phyloP scores from a whole-genome alignment of 2,797 vertebrate genomes.

The Hippocampus kuda region DNA sequence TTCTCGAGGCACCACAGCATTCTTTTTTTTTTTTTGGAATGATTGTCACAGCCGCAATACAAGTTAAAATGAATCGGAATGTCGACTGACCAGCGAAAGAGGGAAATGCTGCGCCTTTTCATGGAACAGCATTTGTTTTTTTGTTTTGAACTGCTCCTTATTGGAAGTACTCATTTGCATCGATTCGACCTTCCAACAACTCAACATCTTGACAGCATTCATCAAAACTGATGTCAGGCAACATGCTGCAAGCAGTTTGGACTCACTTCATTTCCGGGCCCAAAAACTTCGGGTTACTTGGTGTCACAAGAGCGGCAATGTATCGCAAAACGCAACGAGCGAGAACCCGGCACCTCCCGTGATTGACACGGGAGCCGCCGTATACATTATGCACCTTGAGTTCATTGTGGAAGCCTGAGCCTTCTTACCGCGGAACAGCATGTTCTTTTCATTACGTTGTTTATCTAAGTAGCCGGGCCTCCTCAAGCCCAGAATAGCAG shows the following conservation, averaged over 20 bases:
- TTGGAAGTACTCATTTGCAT: neutral
- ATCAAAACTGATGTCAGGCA: neutral
- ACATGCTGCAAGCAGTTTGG: neutral
- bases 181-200: neutral
- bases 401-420: constrained; percentile 42
- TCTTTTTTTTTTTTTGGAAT: neutral
- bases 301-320: neutral
- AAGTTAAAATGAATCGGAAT: neutral
- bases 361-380: constrained; percentile 12
- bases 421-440: constrained; percentile 53
- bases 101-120: neutral
- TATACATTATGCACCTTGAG: constrained; percentile 33
- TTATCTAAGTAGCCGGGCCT: constrained; percentile 61
- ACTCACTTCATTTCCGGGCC: neutral
- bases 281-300: neutral
- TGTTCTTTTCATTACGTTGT: constrained; percentile 67
- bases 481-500: constrained; percentile 62
- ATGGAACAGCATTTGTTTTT: neutral
- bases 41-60: neutral
- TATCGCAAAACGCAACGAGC: neutral
- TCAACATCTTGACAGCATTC: neutral
- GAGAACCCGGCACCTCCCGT: constrained; percentile 5
- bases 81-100: neutral
- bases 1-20: neutral
- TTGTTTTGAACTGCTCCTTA: neutral